Evolutionary conservation across 1,140 invertebrate species (phyloP).

Genomic region (Halictus rubicundus): DNA sequence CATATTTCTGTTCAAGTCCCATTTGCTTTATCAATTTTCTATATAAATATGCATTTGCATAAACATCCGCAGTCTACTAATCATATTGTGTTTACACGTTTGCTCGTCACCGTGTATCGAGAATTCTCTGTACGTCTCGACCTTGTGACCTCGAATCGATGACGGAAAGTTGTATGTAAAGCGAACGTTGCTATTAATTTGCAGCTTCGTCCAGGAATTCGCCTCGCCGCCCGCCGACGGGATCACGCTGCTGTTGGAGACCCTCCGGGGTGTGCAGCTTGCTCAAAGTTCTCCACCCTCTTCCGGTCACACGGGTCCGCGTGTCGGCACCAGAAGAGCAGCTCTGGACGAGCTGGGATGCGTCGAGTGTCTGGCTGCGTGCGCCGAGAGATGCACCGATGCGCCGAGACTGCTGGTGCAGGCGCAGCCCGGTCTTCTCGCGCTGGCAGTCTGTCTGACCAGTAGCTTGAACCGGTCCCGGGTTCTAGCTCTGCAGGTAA

Average conservation of each 20-base stretch:
- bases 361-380: slow-evolving; percentile 91
- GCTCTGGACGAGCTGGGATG: slow-evolving; percentile 94
- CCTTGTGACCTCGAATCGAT: too few relatives aligned
- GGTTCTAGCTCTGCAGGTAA: slow-evolving; percentile 91
- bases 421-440: slow-evolving; percentile 91
- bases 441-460: slow-evolving; percentile 92
- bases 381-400: slow-evolving; percentile 88
- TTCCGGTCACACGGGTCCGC: slow-evolving; percentile 79
- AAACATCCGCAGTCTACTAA: too few relatives aligned
- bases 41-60: too few relatives aligned
- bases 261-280: slow-evolving; percentile 91
- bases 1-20: too few relatives aligned
- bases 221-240: slow-evolving; percentile 91
- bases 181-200: slow-evolving; percentile 63
- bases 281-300: slow-evolving; percentile 83
- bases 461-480: slow-evolving; percentile 91
- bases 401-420: slow-evolving; percentile 87
- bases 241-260: slow-evolving; percentile 88
- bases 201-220: slow-evolving; percentile 94
- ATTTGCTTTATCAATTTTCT: too few relatives aligned
- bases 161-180: slow-evolving; percentile 5
- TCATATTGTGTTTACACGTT: too few relatives aligned
- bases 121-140: too few relatives aligned
- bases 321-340: slow-evolving; percentile 81
- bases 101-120: too few relatives aligned